phyloP scores from a whole-genome alignment of 2,797 vertebrate genomes.

The Sarcoramphus papa region DNA sequence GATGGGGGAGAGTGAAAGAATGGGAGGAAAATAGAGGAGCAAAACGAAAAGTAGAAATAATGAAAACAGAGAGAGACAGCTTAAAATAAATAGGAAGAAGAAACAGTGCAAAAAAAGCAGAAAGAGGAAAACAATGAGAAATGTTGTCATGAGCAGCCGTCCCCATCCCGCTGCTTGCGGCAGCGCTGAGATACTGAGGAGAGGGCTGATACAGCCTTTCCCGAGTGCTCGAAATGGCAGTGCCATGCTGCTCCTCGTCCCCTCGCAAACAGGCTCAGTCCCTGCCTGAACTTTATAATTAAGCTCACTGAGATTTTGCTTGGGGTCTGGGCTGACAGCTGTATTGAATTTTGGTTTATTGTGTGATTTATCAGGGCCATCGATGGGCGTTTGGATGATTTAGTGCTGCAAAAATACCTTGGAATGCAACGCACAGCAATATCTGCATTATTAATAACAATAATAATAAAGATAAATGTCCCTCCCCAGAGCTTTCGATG shows the following conservation, averaged over 20 bases:
- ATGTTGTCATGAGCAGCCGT: neutral
- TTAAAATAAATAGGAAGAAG: neutral
- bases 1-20: neutral
- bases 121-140: neutral
- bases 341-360: constrained; percentile 72
- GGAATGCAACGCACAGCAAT: constrained; percentile 75
- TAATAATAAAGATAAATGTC: constrained; percentile 81
- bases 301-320: constrained; percentile 43
- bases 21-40: neutral
- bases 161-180: constrained; percentile 12
- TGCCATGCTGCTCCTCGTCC: neutral
- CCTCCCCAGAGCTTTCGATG: constrained; percentile 73
- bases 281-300: constrained; percentile 57
- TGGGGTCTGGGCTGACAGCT: constrained; percentile 70
- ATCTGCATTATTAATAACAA: constrained; percentile 77
- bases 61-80: neutral
- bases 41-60: neutral
- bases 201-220: neutral
- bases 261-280: neutral
- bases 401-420: constrained; percentile 72
- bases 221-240: neutral
- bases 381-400: constrained; percentile 72
- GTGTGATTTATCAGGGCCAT: constrained; percentile 74
- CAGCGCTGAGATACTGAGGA: neutral
- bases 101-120: neutral